phyloP scores from a whole-genome alignment of 2,113 vertebrate genomes.

The Periophthalmodon schlosseri region DNA sequence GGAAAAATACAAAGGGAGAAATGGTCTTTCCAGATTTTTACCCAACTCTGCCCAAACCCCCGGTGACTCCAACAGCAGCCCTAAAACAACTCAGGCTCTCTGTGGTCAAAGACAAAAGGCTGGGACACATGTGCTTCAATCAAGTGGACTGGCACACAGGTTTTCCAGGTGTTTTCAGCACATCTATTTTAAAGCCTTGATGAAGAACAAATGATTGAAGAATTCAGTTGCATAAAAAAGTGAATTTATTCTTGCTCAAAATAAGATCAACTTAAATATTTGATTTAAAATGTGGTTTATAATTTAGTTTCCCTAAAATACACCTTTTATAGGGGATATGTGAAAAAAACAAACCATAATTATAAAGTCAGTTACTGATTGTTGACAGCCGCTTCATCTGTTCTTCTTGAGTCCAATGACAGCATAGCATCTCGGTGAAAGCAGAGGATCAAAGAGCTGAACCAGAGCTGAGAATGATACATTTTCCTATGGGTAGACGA shows the following conservation, averaged over 20 bases:
- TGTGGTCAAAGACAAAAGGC: constrained; percentile 39
- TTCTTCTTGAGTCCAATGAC: constrained; percentile 84
- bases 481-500: constrained; percentile 76
- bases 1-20: neutral
- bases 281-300: neutral
- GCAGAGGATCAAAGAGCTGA: constrained; percentile 93
- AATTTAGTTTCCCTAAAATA: neutral
- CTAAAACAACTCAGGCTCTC: constrained; percentile 47
- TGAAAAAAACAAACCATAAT: constrained; percentile 3
- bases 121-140: constrained; percentile 28
- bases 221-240: neutral
- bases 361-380: neutral
- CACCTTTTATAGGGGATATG: neutral
- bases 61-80: constrained; percentile 17
- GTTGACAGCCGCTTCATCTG: neutral
- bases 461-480: constrained; percentile 85
- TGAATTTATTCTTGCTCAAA: constrained; percentile 21
- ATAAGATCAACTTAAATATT: neutral
- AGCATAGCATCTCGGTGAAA: constrained; percentile 93
- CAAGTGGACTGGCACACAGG: constrained; percentile 14
- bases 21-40: constrained; percentile 56
- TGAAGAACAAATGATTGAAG: constrained; percentile 2
- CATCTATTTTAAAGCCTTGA: constrained; percentile 3
- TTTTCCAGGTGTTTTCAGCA: constrained; percentile 52
- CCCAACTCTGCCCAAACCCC: constrained; percentile 24